Evolutionary conservation across 2,888 invertebrate genomes (phyloP).

Genomic region (Ceramica pisi): DNA sequence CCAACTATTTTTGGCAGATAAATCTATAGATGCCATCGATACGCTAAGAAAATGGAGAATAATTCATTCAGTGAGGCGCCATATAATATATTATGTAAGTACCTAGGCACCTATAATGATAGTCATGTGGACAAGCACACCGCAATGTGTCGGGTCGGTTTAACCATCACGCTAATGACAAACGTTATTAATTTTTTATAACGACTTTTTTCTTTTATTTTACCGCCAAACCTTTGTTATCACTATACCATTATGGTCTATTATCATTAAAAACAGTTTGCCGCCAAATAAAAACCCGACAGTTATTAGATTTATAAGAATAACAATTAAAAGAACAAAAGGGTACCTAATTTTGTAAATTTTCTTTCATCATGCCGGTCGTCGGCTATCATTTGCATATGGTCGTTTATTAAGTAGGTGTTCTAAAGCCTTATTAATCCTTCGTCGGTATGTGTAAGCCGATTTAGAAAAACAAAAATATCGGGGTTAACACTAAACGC

Average conservation of each 20-base stretch:
- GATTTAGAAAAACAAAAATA: not conserved
- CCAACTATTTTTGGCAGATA: too few relatives aligned
- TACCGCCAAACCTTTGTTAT: conserved; percentile 52
- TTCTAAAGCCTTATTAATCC: not conserved
- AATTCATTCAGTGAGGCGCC: too few relatives aligned
- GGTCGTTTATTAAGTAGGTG: conserved; percentile 27
- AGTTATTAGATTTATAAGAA: conserved; percentile 39
- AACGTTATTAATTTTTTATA: conserved; percentile 53
- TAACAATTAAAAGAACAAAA: conserved; percentile 37
- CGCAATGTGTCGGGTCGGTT: conserved; percentile 7
- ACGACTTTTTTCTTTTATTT: conserved; percentile 48
- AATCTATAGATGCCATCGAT: too few relatives aligned
- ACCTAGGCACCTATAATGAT: not conserved
- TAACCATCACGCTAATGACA: conserved; percentile 50
- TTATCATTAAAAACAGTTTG: conserved; percentile 59
- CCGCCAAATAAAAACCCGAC: conserved; percentile 44
- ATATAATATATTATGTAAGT: not conserved
- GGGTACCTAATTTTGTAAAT: not conserved
- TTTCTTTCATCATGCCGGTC: not conserved
- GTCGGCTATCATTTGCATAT: conserved; percentile 22
- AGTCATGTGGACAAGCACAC: not conserved
- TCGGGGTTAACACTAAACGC: not conserved
- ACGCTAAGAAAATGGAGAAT: too few relatives aligned
- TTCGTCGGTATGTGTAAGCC: not conserved
- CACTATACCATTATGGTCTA: conserved; percentile 49